Conservation (phyloP, 2,797 vertebrate species). For the Choloepus didactylus region DNA sequence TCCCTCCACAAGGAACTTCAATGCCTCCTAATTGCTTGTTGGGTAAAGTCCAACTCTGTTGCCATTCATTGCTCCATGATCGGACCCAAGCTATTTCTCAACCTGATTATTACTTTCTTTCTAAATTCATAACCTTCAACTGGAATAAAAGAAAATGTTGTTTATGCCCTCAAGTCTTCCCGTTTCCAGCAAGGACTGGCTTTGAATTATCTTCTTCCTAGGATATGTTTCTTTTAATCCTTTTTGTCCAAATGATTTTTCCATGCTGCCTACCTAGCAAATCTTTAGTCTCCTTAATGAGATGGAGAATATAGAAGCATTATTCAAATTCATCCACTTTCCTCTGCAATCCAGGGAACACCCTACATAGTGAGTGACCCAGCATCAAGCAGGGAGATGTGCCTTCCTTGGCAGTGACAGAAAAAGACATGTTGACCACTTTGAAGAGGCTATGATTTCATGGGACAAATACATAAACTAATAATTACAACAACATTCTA, state of each 20-base stretch:
- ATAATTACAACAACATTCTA: neutral
- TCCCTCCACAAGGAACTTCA: conserved; percentile 55
- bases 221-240: neutral
- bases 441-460: neutral
- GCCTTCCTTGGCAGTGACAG: neutral
- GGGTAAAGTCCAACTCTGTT: conserved; percentile 67
- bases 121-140: conserved; percentile 69
- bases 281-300: conserved; percentile 2
- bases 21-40: conserved; percentile 59
- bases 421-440: neutral
- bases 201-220: conserved; percentile 9
- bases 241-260: conserved; percentile 29
- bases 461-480: neutral
- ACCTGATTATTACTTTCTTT: conserved; percentile 60
- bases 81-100: conserved; percentile 64
- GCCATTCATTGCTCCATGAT: conserved; percentile 60
- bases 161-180: neutral
- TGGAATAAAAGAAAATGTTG: conserved; percentile 51
- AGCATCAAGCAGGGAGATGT: neutral
- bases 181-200: neutral
- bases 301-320: neutral
- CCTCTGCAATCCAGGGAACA: neutral
- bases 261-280: neutral
- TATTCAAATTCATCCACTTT: neutral
- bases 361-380: neutral